A percentile compares a stretch with the other conserved stretches of the same genome.
Evolutionary conservation across 2,113 vertebrate genomes (phyloP).

Genomic region (Percopsis transmontana): DNA sequence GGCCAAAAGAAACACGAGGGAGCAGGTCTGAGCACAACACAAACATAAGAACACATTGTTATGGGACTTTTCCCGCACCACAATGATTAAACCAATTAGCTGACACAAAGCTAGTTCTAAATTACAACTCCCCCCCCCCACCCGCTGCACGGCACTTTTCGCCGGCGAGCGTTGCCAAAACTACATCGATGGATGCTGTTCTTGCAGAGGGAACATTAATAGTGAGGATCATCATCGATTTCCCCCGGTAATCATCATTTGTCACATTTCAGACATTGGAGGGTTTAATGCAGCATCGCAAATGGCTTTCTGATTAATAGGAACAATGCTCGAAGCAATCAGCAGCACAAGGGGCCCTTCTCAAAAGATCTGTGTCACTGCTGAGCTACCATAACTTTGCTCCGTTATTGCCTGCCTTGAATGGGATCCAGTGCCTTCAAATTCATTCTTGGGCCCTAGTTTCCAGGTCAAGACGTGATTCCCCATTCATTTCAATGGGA

Average conservation of each 20-base stretch:
- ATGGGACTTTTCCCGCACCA: conserved; percentile 23
- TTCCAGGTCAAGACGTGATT: background rate
- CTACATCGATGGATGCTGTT: conserved; percentile 53
- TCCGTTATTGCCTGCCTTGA: conserved; percentile 2
- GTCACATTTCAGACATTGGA: conserved; percentile 63
- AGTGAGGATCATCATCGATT: conserved; percentile 71
- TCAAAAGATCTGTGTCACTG: conserved; percentile 33
- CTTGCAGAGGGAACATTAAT: conserved; percentile 61
- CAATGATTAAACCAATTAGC: conserved; percentile 44
- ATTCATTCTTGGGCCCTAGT: conserved; percentile 21
- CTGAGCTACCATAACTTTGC: conserved; percentile 18
- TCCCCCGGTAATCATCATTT: conserved; percentile 71
- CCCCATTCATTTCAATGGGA: no score
- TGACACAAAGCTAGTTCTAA: conserved; percentile 49
- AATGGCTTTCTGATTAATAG: conserved; percentile 75
- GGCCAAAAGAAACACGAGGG: background rate
- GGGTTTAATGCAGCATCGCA: conserved; percentile 69
- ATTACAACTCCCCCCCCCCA: conserved; percentile 15
- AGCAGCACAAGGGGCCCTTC: conserved; percentile 38
- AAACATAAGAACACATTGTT: background rate
- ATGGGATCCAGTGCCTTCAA: conserved; percentile 1
- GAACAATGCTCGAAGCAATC: conserved; percentile 55
- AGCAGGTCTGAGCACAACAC: background rate
- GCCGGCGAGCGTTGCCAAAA: conserved; percentile 33
- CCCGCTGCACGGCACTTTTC: no score